These are phyloP conservation scores for Sceloporus undulatus DNA, from an alignment of 2,113 vertebrate genomes.

Conservation along the genomic window DNA sequence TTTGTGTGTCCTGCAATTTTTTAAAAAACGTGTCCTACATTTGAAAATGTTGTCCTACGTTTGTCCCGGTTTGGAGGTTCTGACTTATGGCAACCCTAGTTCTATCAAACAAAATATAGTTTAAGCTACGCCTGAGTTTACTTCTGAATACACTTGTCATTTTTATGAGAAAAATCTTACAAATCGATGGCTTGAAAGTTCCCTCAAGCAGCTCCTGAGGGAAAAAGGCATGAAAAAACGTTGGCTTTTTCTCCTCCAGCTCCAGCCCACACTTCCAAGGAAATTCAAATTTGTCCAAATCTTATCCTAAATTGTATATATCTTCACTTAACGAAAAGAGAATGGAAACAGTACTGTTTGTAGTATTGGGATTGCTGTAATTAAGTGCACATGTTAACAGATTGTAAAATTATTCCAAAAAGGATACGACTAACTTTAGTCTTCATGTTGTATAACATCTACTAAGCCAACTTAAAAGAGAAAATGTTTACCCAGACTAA, in stretches of 20 bases:
- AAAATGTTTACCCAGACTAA: not conserved
- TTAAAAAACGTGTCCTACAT: too few relatives aligned
- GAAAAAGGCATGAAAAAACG: too few relatives aligned
- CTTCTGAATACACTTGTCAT: too few relatives aligned
- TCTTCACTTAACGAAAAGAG: not conserved
- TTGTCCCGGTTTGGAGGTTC: too few relatives aligned
- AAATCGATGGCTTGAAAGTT: too few relatives aligned
- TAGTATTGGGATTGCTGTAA: not conserved
- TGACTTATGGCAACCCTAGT: too few relatives aligned
- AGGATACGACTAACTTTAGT: not conserved
- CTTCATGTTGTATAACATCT: not conserved
- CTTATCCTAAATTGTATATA: not conserved
- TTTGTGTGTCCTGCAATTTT: too few relatives aligned
- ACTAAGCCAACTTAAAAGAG: not conserved
- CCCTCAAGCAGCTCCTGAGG: too few relatives aligned
- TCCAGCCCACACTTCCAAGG: not conserved
- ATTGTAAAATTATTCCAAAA: not conserved
- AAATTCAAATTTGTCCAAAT: not conserved
- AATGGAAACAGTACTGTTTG: not conserved
- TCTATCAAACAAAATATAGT: too few relatives aligned
- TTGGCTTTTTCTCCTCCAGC: not conserved
- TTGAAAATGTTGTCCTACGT: too few relatives aligned
- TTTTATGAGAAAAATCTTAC: not conserved
- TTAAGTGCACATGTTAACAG: not conserved
- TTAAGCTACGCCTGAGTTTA: too few relatives aligned